Percentiles rank a stretch among this genome's conserved stretches.
Conservation (phyloP, 2,797 vertebrate genomes). For the Octomys mimax region DNA sequence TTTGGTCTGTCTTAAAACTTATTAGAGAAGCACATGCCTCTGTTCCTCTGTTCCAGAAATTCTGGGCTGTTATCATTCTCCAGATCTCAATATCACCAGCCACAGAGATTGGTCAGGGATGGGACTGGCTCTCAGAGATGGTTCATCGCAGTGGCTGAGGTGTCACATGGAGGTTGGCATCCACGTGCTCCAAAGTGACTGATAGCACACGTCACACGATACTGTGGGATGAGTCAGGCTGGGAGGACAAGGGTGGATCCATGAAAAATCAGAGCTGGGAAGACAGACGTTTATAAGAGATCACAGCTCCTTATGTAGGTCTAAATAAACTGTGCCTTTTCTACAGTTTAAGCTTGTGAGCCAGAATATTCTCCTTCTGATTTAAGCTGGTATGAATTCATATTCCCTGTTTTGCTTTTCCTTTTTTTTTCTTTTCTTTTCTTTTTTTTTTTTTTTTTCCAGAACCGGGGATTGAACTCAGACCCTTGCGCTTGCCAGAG, state of each 20-base stretch:
- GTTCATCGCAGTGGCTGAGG: neutral
- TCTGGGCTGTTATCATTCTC: neutral
- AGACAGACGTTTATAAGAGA: neutral
- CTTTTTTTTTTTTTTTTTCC: too few species aligned
- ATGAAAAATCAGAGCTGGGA: neutral
- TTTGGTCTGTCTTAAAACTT: constrained; percentile 11
- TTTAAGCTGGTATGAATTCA: neutral
- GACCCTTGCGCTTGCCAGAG: too few species aligned
- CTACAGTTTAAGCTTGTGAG: neutral
- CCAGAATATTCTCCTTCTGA: neutral
- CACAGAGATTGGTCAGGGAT: neutral
- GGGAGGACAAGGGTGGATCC: neutral
- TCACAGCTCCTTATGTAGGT: neutral
- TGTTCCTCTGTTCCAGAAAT: neutral
- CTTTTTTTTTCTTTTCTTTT: too few species aligned
- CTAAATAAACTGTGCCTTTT: neutral
- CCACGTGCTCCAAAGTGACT: neutral
- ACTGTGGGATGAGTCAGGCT: neutral
- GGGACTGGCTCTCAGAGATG: neutral
- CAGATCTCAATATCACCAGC: neutral
- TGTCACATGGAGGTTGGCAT: neutral
- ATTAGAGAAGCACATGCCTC: neutral
- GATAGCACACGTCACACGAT: neutral
- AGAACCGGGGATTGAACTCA: too few species aligned
- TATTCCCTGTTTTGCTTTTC: neutral